These are phyloP conservation scores for Potamilus streckersoni DNA, from an alignment of 1,140 invertebrate species.

Conservation along the genomic window DNA sequence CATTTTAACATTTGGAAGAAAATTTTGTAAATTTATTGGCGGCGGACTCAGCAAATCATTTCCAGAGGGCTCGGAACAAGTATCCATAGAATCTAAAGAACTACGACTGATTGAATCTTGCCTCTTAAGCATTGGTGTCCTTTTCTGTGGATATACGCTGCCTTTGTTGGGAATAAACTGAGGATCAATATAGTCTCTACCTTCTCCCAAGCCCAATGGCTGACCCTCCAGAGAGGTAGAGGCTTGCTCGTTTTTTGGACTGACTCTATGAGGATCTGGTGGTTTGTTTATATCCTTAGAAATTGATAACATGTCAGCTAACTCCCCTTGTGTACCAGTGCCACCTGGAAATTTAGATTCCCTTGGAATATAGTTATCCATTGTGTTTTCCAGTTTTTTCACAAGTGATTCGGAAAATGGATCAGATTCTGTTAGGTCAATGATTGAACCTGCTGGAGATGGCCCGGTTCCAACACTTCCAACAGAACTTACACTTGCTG, in stretches of 20 bases:
- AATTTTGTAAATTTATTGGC: too few species aligned
- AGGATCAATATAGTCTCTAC: constrained; percentile 44
- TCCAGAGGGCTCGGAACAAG: too few species aligned
- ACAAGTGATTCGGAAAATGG: constrained; percentile 51
- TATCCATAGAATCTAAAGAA: too few species aligned
- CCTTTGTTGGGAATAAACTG: constrained; percentile 24
- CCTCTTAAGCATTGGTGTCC: constrained; percentile 35
- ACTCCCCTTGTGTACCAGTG: constrained; percentile 9
- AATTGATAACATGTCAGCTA: constrained; percentile 12
- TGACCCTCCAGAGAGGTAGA: constrained; percentile 63
- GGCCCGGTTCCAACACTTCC: constrained; percentile 33
- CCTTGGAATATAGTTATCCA: constrained; percentile 58
- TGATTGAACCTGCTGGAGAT: constrained; percentile 34
- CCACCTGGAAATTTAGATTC: constrained; percentile 34
- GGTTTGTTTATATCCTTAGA: constrained; percentile 15
- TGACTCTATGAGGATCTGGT: constrained; percentile 23
- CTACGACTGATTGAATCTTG: constrained; percentile 26
- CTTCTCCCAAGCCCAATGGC: constrained; percentile 59
- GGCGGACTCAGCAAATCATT: too few species aligned
- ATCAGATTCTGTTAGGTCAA: constrained; percentile 52
- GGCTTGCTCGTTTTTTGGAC: constrained; percentile 63
- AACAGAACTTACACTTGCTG: constrained; percentile 41
- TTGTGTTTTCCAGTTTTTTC: constrained; percentile 56
- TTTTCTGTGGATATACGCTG: constrained; percentile 19
- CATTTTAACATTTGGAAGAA: too few species aligned